phyloP scores from a whole-genome alignment of 2,888 invertebrate genomes.

The Leptinotarsa tumamoca region DNA sequence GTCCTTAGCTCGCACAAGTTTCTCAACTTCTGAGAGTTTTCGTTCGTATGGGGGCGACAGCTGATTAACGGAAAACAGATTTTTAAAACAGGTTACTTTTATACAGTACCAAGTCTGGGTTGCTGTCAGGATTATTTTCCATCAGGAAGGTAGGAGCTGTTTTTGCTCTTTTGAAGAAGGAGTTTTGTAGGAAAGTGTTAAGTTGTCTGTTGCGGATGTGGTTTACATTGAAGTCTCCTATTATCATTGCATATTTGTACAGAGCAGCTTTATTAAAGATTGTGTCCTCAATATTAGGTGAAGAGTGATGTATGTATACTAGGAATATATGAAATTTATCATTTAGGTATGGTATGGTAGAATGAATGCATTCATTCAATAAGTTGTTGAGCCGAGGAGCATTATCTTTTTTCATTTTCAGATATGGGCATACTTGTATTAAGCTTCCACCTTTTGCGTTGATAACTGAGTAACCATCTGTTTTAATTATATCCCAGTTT shows the following conservation, averaged over 20 bases:
- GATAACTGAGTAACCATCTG: neutral
- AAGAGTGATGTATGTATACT: neutral
- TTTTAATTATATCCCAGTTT: conserved; percentile 14
- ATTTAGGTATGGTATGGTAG: neutral
- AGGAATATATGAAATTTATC: conserved; percentile 4
- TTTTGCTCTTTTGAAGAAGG: neutral
- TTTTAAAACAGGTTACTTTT: too few relatives aligned
- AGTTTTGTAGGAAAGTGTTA: conserved; percentile 1
- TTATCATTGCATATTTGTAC: conserved; percentile 1
- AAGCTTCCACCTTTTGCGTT: conserved; percentile 16
- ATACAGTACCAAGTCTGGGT: neutral
- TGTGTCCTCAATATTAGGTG: neutral
- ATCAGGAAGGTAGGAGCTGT: neutral
- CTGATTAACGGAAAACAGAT: too few relatives aligned
- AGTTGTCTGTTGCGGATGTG: neutral
- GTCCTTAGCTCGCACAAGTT: too few relatives aligned
- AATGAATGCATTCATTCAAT: neutral
- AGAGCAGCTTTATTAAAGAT: neutral
- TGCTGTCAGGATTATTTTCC: neutral
- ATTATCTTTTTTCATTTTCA: neutral
- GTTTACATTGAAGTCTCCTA: neutral
- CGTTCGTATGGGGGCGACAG: too few relatives aligned
- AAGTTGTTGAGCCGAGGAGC: neutral
- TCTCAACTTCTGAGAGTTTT: too few relatives aligned
- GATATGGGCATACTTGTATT: neutral